These are phyloP conservation scores for Eurytemora carolleeae DNA, from an alignment of 1,140 invertebrate species.

Conservation along the genomic window DNA sequence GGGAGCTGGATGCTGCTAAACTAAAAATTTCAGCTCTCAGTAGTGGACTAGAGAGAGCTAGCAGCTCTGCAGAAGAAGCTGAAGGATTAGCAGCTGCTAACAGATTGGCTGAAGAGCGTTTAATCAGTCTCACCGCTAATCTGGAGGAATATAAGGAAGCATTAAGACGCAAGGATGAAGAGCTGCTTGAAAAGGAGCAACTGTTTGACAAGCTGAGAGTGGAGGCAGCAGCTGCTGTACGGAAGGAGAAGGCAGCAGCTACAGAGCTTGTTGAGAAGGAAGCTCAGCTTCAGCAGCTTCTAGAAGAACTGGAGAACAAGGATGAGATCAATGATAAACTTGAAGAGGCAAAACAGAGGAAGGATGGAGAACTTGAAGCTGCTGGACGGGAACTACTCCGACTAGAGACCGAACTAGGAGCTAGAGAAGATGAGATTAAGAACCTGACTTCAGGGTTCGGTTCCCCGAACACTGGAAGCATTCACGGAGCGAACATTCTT, in stretches of 20 bases:
- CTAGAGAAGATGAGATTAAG: too few relatives aligned
- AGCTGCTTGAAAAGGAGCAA: neutral
- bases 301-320: neutral
- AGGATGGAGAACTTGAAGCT: too few relatives aligned
- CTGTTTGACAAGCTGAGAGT: neutral
- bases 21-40: neutral
- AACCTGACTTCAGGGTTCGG: too few relatives aligned
- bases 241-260: neutral
- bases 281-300: neutral
- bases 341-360: too few relatives aligned
- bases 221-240: neutral
- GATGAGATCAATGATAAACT: too few relatives aligned
- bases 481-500: neutral
- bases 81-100: neutral
- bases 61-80: neutral
- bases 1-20: neutral
- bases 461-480: too few relatives aligned
- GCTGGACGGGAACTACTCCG: too few relatives aligned
- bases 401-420: too few relatives aligned
- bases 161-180: neutral
- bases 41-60: neutral
- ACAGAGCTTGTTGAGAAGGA: neutral
- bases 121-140: neutral
- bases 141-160: neutral
- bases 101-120: neutral